Evolutionary conservation across 2,113 vertebrate genomes (phyloP).

Genomic region (Mastomys coucha): DNA sequence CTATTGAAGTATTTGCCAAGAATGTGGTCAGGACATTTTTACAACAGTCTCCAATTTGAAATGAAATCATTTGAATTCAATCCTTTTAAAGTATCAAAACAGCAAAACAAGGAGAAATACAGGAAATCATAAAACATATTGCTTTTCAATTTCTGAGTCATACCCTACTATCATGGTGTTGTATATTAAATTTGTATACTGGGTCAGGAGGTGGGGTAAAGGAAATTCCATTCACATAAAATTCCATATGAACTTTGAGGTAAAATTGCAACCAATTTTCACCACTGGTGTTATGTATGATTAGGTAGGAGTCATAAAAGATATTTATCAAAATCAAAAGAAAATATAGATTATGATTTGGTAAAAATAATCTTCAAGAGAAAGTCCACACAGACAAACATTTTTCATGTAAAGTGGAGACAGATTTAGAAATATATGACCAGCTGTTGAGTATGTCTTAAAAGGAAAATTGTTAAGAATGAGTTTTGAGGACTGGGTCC

Average conservation of each 20-base stretch:
- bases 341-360: neutral
- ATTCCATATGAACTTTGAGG: neutral
- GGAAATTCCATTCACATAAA: neutral
- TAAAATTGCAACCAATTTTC: neutral
- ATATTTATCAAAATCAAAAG: neutral
- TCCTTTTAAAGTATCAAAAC: neutral
- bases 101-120: neutral
- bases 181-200: neutral
- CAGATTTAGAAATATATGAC: neutral
- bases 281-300: neutral
- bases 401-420: neutral
- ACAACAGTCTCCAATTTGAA: neutral
- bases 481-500: neutral
- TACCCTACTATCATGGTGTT: neutral
- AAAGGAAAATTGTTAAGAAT: neutral
- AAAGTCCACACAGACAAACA: neutral
- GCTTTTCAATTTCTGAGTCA: slow-evolving; percentile 33
- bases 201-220: neutral
- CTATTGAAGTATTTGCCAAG: neutral
- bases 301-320: neutral
- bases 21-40: neutral
- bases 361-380: neutral
- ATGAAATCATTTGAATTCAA: neutral
- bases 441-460: neutral
- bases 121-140: neutral